Percentiles rank a stretch among this genome's conserved stretches.
Conservation (phyloP, 2,113 vertebrate genomes). For the Plecotus auritus region DNA sequence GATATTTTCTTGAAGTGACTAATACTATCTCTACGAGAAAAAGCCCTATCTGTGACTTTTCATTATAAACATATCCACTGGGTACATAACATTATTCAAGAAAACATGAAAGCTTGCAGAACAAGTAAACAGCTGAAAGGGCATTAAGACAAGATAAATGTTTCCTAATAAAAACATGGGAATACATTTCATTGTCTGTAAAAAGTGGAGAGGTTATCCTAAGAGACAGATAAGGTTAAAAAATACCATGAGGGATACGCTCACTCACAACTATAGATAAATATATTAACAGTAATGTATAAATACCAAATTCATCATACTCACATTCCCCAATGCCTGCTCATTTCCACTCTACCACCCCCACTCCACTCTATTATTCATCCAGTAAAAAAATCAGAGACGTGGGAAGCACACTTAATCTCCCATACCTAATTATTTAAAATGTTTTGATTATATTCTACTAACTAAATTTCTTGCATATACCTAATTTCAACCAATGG, state of each 20-base stretch:
- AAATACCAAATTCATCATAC: background rate
- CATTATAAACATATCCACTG: constrained; percentile 50
- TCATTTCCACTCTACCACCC: background rate
- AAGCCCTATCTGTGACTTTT: constrained; percentile 40
- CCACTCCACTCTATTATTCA: background rate
- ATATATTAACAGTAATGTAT: background rate
- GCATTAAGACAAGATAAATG: constrained; percentile 55
- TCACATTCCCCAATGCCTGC: background rate
- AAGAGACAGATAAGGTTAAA: constrained; percentile 2
- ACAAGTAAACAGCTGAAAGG: constrained; percentile 50
- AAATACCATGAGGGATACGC: background rate
- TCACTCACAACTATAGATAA: background rate
- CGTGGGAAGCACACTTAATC: background rate
- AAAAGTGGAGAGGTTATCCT: constrained; percentile 14
- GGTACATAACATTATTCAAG: constrained; percentile 48
- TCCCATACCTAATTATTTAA: background rate
- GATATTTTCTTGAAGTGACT: constrained; percentile 13
- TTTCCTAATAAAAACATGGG: constrained; percentile 51
- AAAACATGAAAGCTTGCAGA: constrained; percentile 31
- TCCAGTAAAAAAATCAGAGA: background rate
- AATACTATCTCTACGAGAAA: constrained; percentile 36
- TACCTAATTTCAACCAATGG: background rate
- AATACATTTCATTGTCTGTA: constrained; percentile 18
- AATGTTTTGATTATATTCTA: background rate
- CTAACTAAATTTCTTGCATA: background rate